Evolutionary conservation across 2,888 invertebrate species (phyloP).

Genomic region (Osmoderma eremita): DNA sequence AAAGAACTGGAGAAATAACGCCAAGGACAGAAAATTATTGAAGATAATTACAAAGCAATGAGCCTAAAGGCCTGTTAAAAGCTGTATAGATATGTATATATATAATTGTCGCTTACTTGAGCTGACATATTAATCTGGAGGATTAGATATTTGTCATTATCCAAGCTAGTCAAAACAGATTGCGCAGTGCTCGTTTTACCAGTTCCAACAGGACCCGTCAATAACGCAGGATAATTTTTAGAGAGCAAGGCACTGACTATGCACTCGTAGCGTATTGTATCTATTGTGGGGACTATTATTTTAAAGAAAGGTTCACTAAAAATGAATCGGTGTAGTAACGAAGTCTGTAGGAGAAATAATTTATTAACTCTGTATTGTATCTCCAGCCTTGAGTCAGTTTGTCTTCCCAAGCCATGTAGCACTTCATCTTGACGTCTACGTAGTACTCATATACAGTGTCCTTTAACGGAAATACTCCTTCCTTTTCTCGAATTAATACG

Average conservation of each 20-base stretch:
- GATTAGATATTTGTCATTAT: slow-evolving; percentile 69
- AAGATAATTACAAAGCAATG: too few relatives aligned
- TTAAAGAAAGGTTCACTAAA: slow-evolving; percentile 81
- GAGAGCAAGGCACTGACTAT: slow-evolving; percentile 74
- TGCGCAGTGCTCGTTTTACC: slow-evolving; percentile 85
- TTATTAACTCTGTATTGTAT: slow-evolving; percentile 71
- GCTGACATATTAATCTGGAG: slow-evolving; percentile 89
- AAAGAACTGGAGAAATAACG: too few relatives aligned
- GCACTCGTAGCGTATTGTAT: slow-evolving; percentile 85
- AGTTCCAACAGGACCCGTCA: slow-evolving; percentile 89
- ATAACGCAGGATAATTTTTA: slow-evolving; percentile 75
- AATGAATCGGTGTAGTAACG: not conserved
- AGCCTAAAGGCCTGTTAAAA: too few relatives aligned
- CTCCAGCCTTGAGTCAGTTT: slow-evolving; percentile 79
- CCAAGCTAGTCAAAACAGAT: slow-evolving; percentile 71
- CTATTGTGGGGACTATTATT: slow-evolving; percentile 87
- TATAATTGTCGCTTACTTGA: slow-evolving; percentile 70
- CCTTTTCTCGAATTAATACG: slow-evolving; percentile 80
- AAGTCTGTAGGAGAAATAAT: slow-evolving; percentile 18
- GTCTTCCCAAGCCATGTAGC: slow-evolving; percentile 83
- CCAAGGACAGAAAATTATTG: too few relatives aligned
- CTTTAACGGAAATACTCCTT: slow-evolving; percentile 83
- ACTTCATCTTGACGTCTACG: slow-evolving; percentile 78
- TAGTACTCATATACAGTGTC: slow-evolving; percentile 91
- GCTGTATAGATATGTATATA: too few relatives aligned